Percentiles rank a stretch among this genome's conserved stretches.
Conservation (phyloP, 2,797 vertebrate species). For the Nasua narica region DNA sequence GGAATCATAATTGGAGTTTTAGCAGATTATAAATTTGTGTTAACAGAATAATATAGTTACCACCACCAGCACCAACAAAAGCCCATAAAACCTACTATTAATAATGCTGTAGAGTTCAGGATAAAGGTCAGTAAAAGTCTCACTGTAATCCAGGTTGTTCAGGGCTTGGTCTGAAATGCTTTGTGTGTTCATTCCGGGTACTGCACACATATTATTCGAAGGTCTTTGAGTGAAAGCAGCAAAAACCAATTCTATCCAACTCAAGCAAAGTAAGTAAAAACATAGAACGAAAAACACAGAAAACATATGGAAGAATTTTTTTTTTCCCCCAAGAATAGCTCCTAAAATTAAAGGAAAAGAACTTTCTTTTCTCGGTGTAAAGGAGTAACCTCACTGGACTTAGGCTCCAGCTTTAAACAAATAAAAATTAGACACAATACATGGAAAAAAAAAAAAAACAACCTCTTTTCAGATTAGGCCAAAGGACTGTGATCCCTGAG, state of each 20-base stretch:
- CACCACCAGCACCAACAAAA: neutral
- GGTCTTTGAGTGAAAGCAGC: neutral
- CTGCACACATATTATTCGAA: neutral
- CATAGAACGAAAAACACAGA: neutral
- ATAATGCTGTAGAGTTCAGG: neutral
- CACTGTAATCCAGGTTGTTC: neutral
- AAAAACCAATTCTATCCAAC: neutral
- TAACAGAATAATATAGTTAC: neutral
- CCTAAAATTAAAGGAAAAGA: neutral
- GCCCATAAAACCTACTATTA: neutral
- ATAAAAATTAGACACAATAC: neutral
- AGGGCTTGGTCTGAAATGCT: neutral
- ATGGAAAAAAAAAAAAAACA: neutral
- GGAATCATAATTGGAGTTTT: neutral
- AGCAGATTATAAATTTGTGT: neutral
- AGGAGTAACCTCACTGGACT: neutral
- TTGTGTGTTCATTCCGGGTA: neutral
- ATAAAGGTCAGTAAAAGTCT: neutral
- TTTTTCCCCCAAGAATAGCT: neutral
- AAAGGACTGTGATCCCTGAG: neutral
- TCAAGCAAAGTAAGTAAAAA: neutral
- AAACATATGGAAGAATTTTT: neutral
- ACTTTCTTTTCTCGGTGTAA: neutral
- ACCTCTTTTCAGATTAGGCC: neutral
- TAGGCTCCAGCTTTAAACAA: neutral